These are phyloP conservation scores for Diorhabda carinulata DNA, from an alignment of 1,140 invertebrate species.

Conservation along the genomic window DNA sequence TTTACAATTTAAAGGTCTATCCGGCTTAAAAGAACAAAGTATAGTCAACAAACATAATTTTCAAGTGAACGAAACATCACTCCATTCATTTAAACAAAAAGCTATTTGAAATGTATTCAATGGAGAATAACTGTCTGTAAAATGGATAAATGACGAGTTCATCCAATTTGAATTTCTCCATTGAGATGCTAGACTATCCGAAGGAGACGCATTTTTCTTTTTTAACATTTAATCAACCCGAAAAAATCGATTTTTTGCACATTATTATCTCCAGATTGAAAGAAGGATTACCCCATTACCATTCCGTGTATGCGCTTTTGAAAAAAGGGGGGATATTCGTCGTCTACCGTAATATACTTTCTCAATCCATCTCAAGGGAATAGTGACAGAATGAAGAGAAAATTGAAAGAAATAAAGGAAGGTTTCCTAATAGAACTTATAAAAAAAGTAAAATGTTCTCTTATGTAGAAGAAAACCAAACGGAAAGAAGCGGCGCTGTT, in stretches of 20 bases:
- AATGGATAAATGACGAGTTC: too few relatives aligned
- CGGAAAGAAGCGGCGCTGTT: slow-evolving; percentile 21
- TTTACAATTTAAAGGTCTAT: too few relatives aligned
- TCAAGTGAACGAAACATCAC: too few relatives aligned
- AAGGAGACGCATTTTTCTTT: not conserved
- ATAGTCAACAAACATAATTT: too few relatives aligned
- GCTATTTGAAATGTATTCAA: too few relatives aligned
- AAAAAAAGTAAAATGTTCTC: slow-evolving; percentile 43
- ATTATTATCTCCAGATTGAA: slow-evolving; percentile 1
- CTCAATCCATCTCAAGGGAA: slow-evolving; percentile 32
- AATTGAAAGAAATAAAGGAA: slow-evolving; percentile 46
- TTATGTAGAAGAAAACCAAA: slow-evolving; percentile 33
- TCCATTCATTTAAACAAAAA: too few relatives aligned
- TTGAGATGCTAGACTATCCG: too few relatives aligned
- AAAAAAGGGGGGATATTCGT: not conserved
- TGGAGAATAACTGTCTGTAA: too few relatives aligned
- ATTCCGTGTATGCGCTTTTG: not conserved
- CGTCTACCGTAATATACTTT: slow-evolving; percentile 4
- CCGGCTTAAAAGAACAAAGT: too few relatives aligned
- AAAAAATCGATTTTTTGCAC: not conserved
- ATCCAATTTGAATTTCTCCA: too few relatives aligned
- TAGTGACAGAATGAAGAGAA: slow-evolving; percentile 42
- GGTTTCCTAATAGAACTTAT: slow-evolving; percentile 38
- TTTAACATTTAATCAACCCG: not conserved
- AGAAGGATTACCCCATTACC: slow-evolving; percentile 1